Conservation (phyloP, 1,140 invertebrate species). For the Epicauta chinensis region DNA sequence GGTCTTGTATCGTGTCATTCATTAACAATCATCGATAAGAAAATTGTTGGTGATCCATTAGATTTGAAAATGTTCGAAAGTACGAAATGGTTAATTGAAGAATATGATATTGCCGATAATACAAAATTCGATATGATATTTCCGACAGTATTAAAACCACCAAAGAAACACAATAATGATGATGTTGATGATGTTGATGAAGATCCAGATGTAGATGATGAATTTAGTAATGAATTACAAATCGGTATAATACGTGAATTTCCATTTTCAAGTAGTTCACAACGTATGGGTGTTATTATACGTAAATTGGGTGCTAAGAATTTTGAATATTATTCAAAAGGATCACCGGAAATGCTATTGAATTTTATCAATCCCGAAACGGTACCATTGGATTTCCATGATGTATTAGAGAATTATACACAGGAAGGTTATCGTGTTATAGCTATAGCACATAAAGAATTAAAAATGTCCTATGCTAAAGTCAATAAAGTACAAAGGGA, state of each 20-base stretch:
- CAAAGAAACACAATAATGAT: constrained; percentile 30
- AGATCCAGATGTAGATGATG: no score
- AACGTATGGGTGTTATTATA: constrained; percentile 87
- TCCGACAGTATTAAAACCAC: constrained; percentile 70
- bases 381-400: constrained; percentile 65
- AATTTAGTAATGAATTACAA: constrained; percentile 41
- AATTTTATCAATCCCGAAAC: constrained; percentile 40
- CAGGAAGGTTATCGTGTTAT: constrained; percentile 86
- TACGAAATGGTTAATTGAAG: constrained; percentile 70
- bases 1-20: constrained; percentile 88
- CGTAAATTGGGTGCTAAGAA: constrained; percentile 59
- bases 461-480: constrained; percentile 57
- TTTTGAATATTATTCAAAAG: constrained; percentile 84
- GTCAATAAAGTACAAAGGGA: constrained; percentile 66
- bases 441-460: constrained; percentile 63
- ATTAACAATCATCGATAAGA: constrained; percentile 75
- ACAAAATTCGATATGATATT: constrained; percentile 71
- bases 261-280: constrained; percentile 84
- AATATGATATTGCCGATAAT: constrained; percentile 61
- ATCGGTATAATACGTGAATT: constrained; percentile 85
- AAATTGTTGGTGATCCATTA: constrained; percentile 84
- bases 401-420: constrained; percentile 70
- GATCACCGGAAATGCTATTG: constrained; percentile 90
- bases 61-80: constrained; percentile 87
- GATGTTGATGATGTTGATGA: no score